Percentiles rank a stretch among this genome's conserved stretches.
phyloP scores from a whole-genome alignment of 2,113 vertebrate genomes.

The Struthio camelus region DNA sequence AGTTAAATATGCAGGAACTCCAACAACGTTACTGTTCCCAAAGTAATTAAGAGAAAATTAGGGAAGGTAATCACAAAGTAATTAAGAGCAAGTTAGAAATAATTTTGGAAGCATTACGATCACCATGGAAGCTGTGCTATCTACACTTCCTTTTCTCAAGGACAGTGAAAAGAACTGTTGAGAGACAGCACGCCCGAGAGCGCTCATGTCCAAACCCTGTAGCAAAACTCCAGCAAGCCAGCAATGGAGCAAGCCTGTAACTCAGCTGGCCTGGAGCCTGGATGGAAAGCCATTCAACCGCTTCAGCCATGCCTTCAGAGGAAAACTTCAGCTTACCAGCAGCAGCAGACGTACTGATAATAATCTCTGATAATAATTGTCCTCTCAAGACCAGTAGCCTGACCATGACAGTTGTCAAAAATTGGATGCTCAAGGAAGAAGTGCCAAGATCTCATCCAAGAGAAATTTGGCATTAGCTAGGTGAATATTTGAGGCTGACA shows the following conservation, averaged over 20 bases:
- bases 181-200: neutral
- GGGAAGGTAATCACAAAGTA: neutral
- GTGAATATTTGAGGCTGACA: neutral
- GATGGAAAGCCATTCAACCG: neutral
- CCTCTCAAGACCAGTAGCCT: neutral
- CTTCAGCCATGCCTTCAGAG: neutral
- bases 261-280: neutral
- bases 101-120: neutral
- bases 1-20: neutral
- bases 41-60: neutral
- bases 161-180: neutral
- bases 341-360: neutral
- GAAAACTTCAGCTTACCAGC: neutral
- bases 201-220: neutral
- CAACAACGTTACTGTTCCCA: neutral
- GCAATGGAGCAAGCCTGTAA: neutral
- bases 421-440: neutral
- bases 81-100: neutral
- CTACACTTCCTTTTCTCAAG: neutral
- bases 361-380: neutral
- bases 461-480: neutral
- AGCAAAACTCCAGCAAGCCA: neutral
- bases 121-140: neutral
- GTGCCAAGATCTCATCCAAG: neutral
- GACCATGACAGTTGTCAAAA: neutral